Evolutionary conservation across 2,888 invertebrate species (phyloP).

Genomic region (Dyspetes luteomarginatus): DNA sequence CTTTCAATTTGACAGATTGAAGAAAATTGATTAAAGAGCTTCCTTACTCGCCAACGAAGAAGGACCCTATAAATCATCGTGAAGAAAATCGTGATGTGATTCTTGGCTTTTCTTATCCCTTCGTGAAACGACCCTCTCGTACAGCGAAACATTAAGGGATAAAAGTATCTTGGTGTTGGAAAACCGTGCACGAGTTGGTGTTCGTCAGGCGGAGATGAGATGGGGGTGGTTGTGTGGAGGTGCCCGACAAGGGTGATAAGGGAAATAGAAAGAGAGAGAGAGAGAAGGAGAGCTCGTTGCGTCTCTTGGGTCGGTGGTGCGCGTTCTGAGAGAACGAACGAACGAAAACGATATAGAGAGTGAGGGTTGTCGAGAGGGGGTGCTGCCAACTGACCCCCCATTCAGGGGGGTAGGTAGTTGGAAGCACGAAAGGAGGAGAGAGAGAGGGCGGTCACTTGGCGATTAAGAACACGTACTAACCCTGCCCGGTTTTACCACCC

Average conservation of each 20-base stretch:
- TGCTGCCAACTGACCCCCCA: too few relatives aligned
- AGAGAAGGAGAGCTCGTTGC: conserved; percentile 58
- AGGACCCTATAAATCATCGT: conserved; percentile 4
- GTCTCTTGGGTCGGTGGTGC: conserved; percentile 63
- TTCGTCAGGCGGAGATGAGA: conserved; percentile 56
- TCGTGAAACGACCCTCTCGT: conserved; percentile 27
- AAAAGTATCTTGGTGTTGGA: background rate
- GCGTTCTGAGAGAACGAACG: conserved; percentile 36
- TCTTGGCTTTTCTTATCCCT: conserved; percentile 55
- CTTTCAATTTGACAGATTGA: background rate
- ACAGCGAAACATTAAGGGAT: background rate
- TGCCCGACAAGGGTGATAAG: conserved; percentile 61
- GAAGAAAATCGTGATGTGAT: conserved; percentile 49
- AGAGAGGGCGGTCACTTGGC: conserved; percentile 83
- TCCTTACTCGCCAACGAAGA: too few relatives aligned
- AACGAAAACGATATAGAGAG: conserved; percentile 59
- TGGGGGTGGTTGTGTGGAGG: conserved; percentile 59
- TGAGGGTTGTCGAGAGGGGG: conserved; percentile 69
- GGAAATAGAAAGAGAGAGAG: too few relatives aligned
- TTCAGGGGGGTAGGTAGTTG: conserved; percentile 70
- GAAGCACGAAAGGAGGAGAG: conserved; percentile 75
- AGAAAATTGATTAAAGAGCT: background rate
- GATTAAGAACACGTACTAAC: conserved; percentile 84
- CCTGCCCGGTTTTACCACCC: conserved; percentile 82
- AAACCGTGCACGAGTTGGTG: conserved; percentile 56